Evolutionary conservation across 2,113 vertebrate species (phyloP), one percentile per base, ranked within the genome.

Genomic region (Smithornis capensis): DNA sequence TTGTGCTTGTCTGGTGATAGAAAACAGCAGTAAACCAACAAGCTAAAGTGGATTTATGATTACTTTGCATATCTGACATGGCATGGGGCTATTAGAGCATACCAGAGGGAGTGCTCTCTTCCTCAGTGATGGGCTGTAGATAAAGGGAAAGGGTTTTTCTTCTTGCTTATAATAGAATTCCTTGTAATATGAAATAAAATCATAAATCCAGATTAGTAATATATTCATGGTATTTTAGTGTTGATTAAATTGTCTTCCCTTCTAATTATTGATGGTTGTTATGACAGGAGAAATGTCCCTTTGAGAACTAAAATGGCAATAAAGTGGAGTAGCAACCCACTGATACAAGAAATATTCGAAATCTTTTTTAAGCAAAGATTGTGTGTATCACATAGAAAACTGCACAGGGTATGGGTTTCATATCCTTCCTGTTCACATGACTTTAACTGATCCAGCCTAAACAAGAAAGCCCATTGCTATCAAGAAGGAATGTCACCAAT

Each of bases 1-100:
- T 94, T 96, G 87, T 88, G 90, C 93, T 96, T 95, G 90, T 92
- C 93, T 96, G 82, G 82, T 95, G 93, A 96, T 93, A 90, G 82
- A 93, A 96, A 94, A 78, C 92, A 96, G 92, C 95, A 96, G 93
- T 96, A 96, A 96, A 94, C 90, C 90, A 93, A 94, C 93, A 95
- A 90, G 88, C 93, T 96, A 52, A 83, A 95, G 93, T 85, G 87
- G 90, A 95, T 97, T 95, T 96, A 94, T 96, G 93, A 94, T 88
- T 80, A 88, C 87, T 92, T 96, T 91, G 85, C 92, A 77, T 93
- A 90, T 96, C 90, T 96, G 79, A 91, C 93, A 93, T 80, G 82
- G 63, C 75, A 90, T 4, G 29, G 81, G 59, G 68, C 93, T 95
- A 59, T 93, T 83, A 86, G 11, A 86, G 79, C 93, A 96, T 96